phyloP scores from a whole-genome alignment of 2,888 invertebrate genomes.

The Ryuthela nishihirai region DNA sequence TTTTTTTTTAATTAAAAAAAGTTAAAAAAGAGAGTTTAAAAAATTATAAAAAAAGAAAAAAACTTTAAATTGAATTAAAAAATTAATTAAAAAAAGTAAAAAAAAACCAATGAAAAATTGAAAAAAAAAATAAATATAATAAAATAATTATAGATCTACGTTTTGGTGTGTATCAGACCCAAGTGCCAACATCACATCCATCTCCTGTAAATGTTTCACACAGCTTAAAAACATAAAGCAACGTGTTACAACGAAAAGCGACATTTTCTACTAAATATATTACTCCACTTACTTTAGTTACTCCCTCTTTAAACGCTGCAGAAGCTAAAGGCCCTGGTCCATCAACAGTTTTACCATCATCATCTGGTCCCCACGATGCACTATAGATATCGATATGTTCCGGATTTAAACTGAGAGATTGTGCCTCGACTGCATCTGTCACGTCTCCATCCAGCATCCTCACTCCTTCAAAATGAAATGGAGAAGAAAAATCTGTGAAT shows the following conservation, averaged over 20 bases:
- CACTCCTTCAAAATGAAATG: constrained; percentile 68
- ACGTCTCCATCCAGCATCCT: constrained; percentile 97
- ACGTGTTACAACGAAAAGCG: not conserved
- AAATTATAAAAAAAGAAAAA: too few species aligned
- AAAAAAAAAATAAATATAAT: too few species aligned
- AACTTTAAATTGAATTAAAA: too few species aligned
- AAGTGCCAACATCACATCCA: too few species aligned
- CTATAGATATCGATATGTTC: constrained; percentile 98
- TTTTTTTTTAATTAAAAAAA: too few species aligned
- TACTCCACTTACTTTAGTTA: constrained; percentile 65
- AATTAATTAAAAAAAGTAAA: too few species aligned
- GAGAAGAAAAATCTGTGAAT: too few species aligned
- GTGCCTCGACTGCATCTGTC: constrained; percentile 96
- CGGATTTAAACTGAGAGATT: constrained; percentile 86
- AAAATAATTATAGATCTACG: too few species aligned
- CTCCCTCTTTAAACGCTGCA: constrained; percentile 92
- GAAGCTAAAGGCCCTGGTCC: constrained; percentile 94
- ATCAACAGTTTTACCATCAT: constrained; percentile 96
- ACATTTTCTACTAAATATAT: constrained; percentile 58
- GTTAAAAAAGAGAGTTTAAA: too few species aligned
- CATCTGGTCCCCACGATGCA: constrained; percentile 88
- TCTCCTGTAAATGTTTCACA: too few species aligned
- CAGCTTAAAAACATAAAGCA: not conserved
- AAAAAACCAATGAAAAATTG: too few species aligned
- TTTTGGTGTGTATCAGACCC: too few species aligned